phyloP scores from a whole-genome alignment of 2,113 vertebrate genomes.

The Hippocampus comes region DNA sequence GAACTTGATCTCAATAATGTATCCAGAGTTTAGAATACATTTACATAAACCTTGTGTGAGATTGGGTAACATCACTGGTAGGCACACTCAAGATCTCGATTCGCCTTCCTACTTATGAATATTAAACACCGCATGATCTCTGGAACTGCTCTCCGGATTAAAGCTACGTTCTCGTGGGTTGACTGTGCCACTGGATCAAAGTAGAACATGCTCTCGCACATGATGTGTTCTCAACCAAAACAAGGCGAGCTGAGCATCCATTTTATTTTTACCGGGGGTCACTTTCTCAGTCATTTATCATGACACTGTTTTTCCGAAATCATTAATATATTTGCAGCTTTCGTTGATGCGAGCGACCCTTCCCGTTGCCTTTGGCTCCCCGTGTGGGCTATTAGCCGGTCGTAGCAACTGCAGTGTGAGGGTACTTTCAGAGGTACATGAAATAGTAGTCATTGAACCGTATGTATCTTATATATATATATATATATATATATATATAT shows the following conservation, averaged over 20 bases:
- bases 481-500: too few species aligned
- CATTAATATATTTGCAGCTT: too few species aligned
- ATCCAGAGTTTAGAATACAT: constrained; percentile 42
- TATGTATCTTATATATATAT: too few species aligned
- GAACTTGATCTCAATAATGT: constrained; percentile 55
- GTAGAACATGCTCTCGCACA: constrained; percentile 18
- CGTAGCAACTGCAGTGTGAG: too few species aligned
- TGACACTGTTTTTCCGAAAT: background rate
- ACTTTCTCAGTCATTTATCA: background rate
- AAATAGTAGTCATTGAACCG: too few species aligned
- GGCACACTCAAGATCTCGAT: constrained; percentile 25
- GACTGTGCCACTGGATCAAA: constrained; percentile 32
- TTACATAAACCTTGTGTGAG: constrained; percentile 53
- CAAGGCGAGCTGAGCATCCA: background rate
- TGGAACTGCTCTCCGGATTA: constrained; percentile 32
- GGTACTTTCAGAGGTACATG: too few species aligned
- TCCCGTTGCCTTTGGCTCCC: too few species aligned
- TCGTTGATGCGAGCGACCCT: too few species aligned
- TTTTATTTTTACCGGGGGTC: background rate
- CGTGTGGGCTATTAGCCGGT: too few species aligned
- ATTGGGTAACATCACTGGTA: constrained; percentile 47
- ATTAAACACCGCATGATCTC: constrained; percentile 51
- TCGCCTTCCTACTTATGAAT: constrained; percentile 46
- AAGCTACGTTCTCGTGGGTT: constrained; percentile 24
- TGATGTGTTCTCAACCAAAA: background rate